Conservation (phyloP, 2,888 invertebrate species). For the Epiblema foenella region DNA sequence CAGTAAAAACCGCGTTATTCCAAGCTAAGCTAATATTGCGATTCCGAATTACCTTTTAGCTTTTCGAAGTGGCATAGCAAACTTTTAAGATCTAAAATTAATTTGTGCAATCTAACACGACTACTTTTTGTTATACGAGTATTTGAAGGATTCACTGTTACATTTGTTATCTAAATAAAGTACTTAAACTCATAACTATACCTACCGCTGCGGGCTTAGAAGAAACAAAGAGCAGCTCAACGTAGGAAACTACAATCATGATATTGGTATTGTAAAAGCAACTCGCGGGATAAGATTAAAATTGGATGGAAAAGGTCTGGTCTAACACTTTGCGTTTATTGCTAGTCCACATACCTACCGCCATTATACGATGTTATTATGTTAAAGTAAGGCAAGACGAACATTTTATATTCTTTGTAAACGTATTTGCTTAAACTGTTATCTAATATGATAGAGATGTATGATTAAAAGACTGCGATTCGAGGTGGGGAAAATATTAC, state of each 20-base stretch:
- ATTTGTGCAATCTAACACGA: not conserved
- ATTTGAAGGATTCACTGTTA: not conserved
- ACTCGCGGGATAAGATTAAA: slow-evolving; percentile 51
- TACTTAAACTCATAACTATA: slow-evolving; percentile 7
- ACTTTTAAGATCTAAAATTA: no score
- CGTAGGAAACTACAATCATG: slow-evolving; percentile 46
- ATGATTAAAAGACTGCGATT: no score
- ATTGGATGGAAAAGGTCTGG: slow-evolving; percentile 51
- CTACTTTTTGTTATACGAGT: no score
- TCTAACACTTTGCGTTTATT: slow-evolving; percentile 51
- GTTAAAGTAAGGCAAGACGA: not conserved
- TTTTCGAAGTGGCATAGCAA: no score
- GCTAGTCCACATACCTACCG: slow-evolving; percentile 29
- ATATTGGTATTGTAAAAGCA: slow-evolving; percentile 47
- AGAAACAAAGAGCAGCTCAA: slow-evolving; percentile 9
- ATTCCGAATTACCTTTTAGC: not conserved
- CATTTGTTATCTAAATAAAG: not conserved
- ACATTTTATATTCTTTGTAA: no score
- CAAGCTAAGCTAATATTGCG: not conserved
- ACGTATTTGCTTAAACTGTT: no score
- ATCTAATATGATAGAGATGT: no score
- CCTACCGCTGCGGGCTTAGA: not conserved
- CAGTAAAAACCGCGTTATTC: not conserved
- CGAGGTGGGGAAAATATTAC: no score
- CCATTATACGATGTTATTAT: slow-evolving; percentile 19